Percentiles rank a stretch among this genome's conserved stretches.
Conservation (phyloP, 2,113 vertebrate genomes). For the Burhinus bistriatus region DNA sequence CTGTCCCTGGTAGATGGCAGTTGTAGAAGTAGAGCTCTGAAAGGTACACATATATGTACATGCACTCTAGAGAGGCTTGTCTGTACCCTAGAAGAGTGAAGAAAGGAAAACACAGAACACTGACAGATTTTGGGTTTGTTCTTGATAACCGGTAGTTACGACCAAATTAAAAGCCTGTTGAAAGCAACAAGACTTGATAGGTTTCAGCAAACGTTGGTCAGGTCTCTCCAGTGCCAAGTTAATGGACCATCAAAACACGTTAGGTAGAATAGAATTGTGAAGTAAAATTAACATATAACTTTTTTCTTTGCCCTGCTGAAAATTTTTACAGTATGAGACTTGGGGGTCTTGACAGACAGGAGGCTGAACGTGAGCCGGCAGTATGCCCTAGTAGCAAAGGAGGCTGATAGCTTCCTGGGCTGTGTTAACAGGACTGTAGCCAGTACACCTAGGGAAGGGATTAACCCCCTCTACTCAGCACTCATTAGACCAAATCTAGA, state of each 20-base stretch:
- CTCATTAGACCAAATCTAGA: neutral
- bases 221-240: neutral
- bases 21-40: neutral
- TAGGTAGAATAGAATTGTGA: neutral
- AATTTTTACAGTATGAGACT: neutral
- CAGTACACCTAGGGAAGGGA: neutral
- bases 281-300: neutral
- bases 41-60: neutral
- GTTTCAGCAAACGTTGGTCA: neutral
- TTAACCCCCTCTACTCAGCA: neutral
- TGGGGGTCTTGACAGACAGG: neutral
- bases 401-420: neutral
- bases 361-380: neutral
- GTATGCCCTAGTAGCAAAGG: neutral
- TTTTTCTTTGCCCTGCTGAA: neutral
- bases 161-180: neutral
- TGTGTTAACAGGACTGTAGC: neutral
- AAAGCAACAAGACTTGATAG: neutral
- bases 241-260: neutral
- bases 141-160: neutral
- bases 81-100: neutral
- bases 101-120: neutral
- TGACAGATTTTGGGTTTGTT: neutral
- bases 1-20: neutral
- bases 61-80: neutral